Conservation (phyloP, 2,113 vertebrate genomes). For the Passerina amoena region DNA sequence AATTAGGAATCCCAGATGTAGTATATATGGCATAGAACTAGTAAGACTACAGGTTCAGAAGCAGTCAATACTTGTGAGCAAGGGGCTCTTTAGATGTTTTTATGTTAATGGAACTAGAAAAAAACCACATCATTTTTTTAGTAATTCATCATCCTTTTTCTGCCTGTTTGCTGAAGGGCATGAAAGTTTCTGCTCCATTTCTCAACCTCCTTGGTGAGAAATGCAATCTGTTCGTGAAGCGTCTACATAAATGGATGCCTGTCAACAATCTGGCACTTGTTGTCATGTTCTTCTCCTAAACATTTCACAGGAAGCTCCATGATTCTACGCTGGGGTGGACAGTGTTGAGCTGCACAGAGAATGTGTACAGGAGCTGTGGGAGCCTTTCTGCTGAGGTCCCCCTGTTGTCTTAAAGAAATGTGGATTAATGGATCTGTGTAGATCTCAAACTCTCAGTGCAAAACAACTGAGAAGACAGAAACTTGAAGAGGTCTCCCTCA, state of each 20-base stretch:
- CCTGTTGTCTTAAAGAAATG: neutral
- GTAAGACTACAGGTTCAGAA: neutral
- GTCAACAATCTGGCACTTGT: slow-evolving; percentile 10
- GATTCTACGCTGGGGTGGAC: neutral
- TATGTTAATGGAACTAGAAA: neutral
- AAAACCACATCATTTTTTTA: neutral
- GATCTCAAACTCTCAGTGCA: neutral
- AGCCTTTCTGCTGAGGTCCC: neutral
- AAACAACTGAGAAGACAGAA: neutral
- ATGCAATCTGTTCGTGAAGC: neutral
- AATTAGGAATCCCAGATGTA: neutral
- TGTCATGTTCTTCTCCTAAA: neutral
- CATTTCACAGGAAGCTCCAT: neutral
- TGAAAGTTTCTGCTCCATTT: slow-evolving; percentile 16
- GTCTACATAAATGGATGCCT: neutral
- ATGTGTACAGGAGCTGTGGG: accelerated
- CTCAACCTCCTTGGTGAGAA: slow-evolving; percentile 1
- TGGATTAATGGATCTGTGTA: neutral
- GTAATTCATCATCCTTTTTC: neutral
- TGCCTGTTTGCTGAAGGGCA: neutral
- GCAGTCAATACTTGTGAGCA: neutral
- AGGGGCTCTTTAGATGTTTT: neutral
- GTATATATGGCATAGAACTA: neutral
- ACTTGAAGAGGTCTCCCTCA: neutral
- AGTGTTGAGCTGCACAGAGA: neutral